Evolutionary conservation across 2,113 vertebrate species (phyloP).

Genomic region (Ctenomys sociabilis): DNA sequence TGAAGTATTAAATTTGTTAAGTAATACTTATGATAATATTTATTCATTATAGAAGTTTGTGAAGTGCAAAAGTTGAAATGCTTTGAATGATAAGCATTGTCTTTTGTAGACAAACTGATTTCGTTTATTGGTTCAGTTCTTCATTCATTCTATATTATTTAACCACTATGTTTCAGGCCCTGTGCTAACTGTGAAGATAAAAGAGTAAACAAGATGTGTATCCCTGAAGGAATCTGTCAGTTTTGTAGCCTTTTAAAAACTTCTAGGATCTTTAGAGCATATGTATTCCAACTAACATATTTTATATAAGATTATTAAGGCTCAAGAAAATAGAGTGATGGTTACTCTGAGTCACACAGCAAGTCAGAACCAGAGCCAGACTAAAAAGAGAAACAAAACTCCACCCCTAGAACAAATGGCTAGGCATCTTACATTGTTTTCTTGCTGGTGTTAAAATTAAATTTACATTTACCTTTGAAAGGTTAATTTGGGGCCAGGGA

Average conservation of each 20-base stretch:
- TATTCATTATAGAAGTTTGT: conserved; percentile 8
- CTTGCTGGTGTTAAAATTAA: conserved; percentile 45
- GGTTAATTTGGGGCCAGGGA: background rate
- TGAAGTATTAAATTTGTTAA: conserved; percentile 43
- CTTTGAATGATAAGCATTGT: conserved; percentile 49
- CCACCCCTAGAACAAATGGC: background rate
- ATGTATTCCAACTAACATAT: conserved; percentile 13
- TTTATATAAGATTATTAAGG: conserved; percentile 20
- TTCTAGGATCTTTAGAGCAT: background rate
- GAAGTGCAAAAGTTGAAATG: conserved; percentile 6
- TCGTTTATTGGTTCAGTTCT: conserved; percentile 1
- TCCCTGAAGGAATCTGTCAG: conserved; percentile 10
- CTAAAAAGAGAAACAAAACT: background rate
- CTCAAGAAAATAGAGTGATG: background rate
- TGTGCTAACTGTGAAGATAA: conserved; percentile 54
- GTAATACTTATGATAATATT: background rate
- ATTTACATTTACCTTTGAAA: background rate
- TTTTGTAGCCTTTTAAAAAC: conserved; percentile 47
- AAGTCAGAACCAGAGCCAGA: conserved; percentile 44
- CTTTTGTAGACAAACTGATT: conserved; percentile 27
- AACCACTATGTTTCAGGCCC: conserved; percentile 38
- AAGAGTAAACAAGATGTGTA: background rate
- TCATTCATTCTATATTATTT: conserved; percentile 54
- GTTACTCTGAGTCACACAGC: conserved; percentile 33
- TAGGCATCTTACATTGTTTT: conserved; percentile 36